These are phyloP conservation scores for Nasonia vitripennis DNA, from an alignment of 1,140 invertebrate species.

Conservation along the genomic window DNA sequence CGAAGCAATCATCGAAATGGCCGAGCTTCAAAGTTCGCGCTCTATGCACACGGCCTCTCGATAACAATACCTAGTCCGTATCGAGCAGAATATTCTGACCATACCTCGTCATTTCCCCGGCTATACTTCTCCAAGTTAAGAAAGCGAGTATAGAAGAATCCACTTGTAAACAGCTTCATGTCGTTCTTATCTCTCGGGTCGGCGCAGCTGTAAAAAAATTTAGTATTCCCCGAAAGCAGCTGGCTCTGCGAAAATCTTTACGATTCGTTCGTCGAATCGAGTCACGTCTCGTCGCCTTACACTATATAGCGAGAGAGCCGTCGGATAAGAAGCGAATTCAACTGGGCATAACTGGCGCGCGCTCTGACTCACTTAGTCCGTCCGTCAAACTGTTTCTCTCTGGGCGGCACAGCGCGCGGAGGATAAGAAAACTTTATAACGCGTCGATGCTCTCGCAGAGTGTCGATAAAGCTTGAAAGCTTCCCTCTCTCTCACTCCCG, in stretches of 20 bases:
- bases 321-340: not conserved
- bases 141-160: not conserved
- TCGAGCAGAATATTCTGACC: not conserved
- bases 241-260: not conserved
- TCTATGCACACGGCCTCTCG: too few species aligned
- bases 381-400: not conserved
- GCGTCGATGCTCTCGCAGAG: not conserved
- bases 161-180: not conserved
- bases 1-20: not conserved
- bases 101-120: not conserved
- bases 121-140: not conserved
- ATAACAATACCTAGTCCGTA: too few species aligned
- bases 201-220: not conserved
- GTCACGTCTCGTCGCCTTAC: not conserved
- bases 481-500: not conserved
- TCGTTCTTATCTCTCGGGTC: too few species aligned
- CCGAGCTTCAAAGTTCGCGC: not conserved
- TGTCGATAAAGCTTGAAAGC: constrained; percentile 30
- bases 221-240: not conserved
- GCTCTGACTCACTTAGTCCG: not conserved
- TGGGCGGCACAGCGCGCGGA: not conserved
- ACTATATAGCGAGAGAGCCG: too few species aligned
- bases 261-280: not conserved
- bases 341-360: not conserved
- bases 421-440: constrained; percentile 37